phyloP scores from a whole-genome alignment of 1,140 invertebrate genomes.

The Anthonomus grandis region DNA sequence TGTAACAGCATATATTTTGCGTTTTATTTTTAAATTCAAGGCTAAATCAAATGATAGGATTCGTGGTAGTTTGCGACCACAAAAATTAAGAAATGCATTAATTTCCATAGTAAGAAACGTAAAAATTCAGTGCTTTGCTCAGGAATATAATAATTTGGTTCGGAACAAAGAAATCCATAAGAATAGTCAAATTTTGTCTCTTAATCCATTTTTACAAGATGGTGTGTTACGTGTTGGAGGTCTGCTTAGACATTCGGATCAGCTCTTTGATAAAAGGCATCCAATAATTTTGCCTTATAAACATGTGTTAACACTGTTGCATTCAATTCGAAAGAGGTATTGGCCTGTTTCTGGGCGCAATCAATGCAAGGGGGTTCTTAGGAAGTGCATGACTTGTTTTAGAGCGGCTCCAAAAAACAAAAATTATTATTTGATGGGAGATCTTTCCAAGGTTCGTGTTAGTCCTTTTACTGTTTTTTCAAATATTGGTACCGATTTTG shows the following conservation, averaged over 20 bases:
- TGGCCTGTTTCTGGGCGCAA: background rate
- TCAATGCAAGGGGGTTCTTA: background rate
- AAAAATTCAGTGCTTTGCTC: too few species aligned
- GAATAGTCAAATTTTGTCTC: too few species aligned
- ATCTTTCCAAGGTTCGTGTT: conserved; percentile 6
- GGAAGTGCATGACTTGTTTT: background rate
- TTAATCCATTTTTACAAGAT: too few species aligned
- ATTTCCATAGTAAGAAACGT: too few species aligned
- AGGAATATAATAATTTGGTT: too few species aligned
- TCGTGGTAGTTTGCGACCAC: too few species aligned
- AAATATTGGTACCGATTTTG: background rate
- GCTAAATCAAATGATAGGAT: conserved; percentile 49
- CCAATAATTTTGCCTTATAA: background rate
- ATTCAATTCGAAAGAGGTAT: background rate
- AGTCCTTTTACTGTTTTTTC: conserved; percentile 14
- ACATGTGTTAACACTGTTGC: background rate
- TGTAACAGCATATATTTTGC: conserved; percentile 9
- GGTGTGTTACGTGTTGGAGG: too few species aligned
- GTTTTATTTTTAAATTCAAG: conserved; percentile 8
- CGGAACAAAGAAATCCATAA: too few species aligned
- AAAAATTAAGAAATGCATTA: too few species aligned
- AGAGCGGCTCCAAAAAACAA: background rate
- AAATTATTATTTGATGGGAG: conserved; percentile 14
- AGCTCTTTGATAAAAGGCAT: too few species aligned
- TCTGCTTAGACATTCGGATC: too few species aligned